Percentiles rank a stretch among this genome's conserved stretches.
Conservation (phyloP, 2,888 invertebrate species). For the Tetragonula carbonaria region DNA sequence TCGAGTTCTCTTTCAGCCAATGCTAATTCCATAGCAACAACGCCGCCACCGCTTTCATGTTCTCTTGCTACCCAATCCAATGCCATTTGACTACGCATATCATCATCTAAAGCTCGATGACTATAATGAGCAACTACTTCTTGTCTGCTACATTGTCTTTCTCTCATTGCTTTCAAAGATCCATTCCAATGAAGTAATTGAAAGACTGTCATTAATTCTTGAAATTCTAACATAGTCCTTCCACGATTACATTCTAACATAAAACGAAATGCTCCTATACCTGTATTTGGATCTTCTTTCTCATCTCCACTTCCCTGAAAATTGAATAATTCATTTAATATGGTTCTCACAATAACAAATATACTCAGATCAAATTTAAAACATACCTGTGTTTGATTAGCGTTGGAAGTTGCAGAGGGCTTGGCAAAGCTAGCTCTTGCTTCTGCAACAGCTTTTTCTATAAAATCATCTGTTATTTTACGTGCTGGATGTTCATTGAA, state of each 20-base stretch:
- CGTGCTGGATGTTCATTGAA: slow-evolving; percentile 98
- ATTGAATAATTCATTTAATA: slow-evolving; percentile 9
- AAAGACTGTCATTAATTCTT: slow-evolving; percentile 98
- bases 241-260: slow-evolving; percentile 88
- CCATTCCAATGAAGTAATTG: slow-evolving; percentile 98
- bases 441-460: slow-evolving; percentile 96
- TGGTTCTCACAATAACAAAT: not conserved
- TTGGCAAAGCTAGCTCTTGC: slow-evolving; percentile 90
- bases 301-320: slow-evolving; percentile 86
- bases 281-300: slow-evolving; percentile 88
- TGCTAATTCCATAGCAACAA: slow-evolving; percentile 92
- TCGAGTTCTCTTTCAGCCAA: slow-evolving; percentile 94
- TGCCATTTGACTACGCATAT: slow-evolving; percentile 98
- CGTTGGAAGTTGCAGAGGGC: slow-evolving; percentile 76
- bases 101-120: slow-evolving; percentile 95
- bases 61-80: slow-evolving; percentile 96
- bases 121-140: slow-evolving; percentile 97
- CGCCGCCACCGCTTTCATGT: slow-evolving; percentile 88
- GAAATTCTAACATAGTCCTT: slow-evolving; percentile 97
- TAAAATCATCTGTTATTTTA: slow-evolving; percentile 96
- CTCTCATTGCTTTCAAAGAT: slow-evolving; percentile 97
- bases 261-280: slow-evolving; percentile 88
- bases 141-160: slow-evolving; percentile 96
- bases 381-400: slow-evolving; percentile 72
- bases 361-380: not conserved